phyloP scores from a whole-genome alignment of 2,797 vertebrate genomes.

The Leptatherina wallacei region DNA sequence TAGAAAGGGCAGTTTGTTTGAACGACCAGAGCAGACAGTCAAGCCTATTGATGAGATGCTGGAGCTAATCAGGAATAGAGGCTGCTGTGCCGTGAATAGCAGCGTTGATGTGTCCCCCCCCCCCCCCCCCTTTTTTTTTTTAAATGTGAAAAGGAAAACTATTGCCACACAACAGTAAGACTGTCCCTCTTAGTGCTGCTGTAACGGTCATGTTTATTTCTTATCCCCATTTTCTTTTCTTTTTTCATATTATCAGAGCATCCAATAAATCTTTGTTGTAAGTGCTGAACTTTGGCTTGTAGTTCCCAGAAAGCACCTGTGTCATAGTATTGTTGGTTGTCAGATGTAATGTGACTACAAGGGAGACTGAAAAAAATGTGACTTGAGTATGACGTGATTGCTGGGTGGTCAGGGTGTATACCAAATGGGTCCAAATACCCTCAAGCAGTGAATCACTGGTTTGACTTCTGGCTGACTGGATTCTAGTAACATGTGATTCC shows the following conservation, averaged over 20 bases:
- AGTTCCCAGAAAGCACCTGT: background rate
- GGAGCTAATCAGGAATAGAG: slow-evolving; percentile 68
- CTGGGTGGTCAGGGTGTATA: slow-evolving; percentile 1
- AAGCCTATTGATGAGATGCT: slow-evolving; percentile 73
- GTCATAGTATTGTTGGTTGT: slow-evolving; percentile 3
- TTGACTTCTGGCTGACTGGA: slow-evolving; percentile 1
- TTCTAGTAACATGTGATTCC: background rate
- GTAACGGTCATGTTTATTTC: background rate
- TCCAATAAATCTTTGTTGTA: slow-evolving; percentile 14
- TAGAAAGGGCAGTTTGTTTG: slow-evolving; percentile 74
- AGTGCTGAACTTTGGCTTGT: background rate
- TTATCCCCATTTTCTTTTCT: slow-evolving; percentile 4
- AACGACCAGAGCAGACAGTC: slow-evolving; percentile 68
- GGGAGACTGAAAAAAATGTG: slow-evolving; percentile 1
- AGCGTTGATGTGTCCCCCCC: slow-evolving; percentile 34
- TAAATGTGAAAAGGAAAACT: slow-evolving; percentile 24
- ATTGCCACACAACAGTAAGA: slow-evolving; percentile 34
- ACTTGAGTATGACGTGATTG: background rate
- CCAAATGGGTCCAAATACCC: background rate
- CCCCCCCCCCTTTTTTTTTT: slow-evolving; percentile 15
- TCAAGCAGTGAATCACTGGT: background rate
- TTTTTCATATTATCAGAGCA: slow-evolving; percentile 2
- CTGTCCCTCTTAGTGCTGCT: slow-evolving; percentile 8
- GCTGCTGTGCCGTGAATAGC: slow-evolving; percentile 53
- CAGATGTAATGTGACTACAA: background rate